Evolutionary conservation across 2,888 invertebrate species (phyloP), one percentile per base, ranked within the genome.

Genomic region (Paralinhomoeus sp.): DNA sequence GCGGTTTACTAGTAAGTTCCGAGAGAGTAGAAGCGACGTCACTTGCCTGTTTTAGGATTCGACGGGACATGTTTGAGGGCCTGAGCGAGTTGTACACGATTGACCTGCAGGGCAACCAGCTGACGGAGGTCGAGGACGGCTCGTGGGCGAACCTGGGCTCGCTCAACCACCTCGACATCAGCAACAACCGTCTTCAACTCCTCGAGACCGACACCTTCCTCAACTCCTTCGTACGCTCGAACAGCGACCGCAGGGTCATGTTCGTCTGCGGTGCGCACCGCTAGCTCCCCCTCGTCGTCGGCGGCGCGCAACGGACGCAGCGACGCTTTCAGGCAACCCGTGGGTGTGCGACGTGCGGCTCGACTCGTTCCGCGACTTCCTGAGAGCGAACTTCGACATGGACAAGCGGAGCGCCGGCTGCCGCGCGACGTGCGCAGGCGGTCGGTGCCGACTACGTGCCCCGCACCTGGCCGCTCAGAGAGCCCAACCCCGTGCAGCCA

Each of bases 81-180:
- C 51, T 61, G 40, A 50, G 50, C 39, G 52, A 57, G 41, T 50
- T 61, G 33, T 57, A 61, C 45, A 58, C 60, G 23, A 51, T 61
- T 44, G 61, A 61, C 47, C 49, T 61, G 31, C 54, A 56, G 45
- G 58, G 57, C 42, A 61, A 61, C 47, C 48, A 54, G 41, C 49
- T 61, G 42, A 52, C 51, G 37, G 50, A 49, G 34, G 57, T 60
- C 22, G 58, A 61, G 45, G 48, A 53, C 20, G 45, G 54, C n/a
- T 57, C 54, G 18, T 61, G 57, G 45, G 58, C 60, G 37, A 57
- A 58, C 48, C 50, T 61, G 34, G 59, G 58, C 22, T 35, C 51
- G 3, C 49, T 61, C 22, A 45, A 53, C 20, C 61, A 61, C 51
- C 49, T 61, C 40, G 61, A 61, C 48, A 59, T 59, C 50, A 58